Evolutionary conservation across 2,888 invertebrate genomes (phyloP), one percentile per base, ranked within the genome.

Genomic region (Ditylenchus weischeri): DNA sequence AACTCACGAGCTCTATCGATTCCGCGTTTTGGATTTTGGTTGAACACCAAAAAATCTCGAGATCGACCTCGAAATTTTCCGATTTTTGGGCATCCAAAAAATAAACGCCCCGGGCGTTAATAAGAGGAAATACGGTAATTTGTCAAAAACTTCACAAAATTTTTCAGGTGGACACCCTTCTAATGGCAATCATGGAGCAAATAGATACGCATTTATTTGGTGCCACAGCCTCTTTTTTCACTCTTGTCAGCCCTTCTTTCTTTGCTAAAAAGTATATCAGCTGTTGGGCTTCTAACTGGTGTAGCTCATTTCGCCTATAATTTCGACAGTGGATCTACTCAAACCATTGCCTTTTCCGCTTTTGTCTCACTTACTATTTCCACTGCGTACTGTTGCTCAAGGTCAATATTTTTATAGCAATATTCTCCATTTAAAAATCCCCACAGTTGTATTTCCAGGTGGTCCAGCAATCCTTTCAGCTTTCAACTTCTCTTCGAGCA

Each of bases 171-270:
- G 95, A 94, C 83, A 98, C 98, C 0, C 94, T 96, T 84, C 84
- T 90, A 11, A 92, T 94, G 90, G 96, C 95, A 84, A 86, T 93
- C n/a, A 86, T 95, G 76, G 98, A 98, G 84, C 98, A 98, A 81
- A 79, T 87, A 51, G 87, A 88, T 75, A 86, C 87, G 78, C 86
- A 87, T 78, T 72, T 87, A 21, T 87, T 87, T 78, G 87, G 88
- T 89, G 81, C 95, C 90, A 84, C 93, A 90, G 89, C 73, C 79
- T 80, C 75, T 85, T 74, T 82, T n/a, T 47, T 76, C 78, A 64
- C 82, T 96, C 5, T 36, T 66, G 7, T 77, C 76, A 23, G 68
- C 75, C 11, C 19, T 70, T 6, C 38, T 72, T 50, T 65, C 75
- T 23, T 48, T 77, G 13, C 54, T 43, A 15, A 69, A 73, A 19